phyloP scores from a whole-genome alignment of 2,888 invertebrate species.

The Campoplex capitator region DNA sequence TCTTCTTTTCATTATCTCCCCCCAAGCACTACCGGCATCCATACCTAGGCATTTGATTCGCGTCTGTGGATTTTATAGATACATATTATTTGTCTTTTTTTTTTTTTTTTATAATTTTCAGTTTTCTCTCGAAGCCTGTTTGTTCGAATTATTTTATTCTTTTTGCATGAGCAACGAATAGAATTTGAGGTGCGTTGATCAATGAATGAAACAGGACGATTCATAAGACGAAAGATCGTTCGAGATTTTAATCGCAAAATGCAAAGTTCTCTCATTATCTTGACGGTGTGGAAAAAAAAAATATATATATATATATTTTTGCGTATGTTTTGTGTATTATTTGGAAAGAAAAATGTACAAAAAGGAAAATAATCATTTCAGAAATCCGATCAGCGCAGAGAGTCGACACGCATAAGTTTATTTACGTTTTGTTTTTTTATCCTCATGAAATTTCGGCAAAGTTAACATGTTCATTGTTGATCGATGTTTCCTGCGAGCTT shows the following conservation, averaged over 20 bases:
- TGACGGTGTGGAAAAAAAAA: background rate
- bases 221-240: slow-evolving; percentile 20
- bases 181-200: slow-evolving; percentile 12
- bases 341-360: background rate
- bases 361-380: background rate
- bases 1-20: slow-evolving; percentile 27
- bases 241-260: slow-evolving; percentile 9
- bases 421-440: slow-evolving; percentile 1
- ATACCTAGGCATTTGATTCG: slow-evolving; percentile 32
- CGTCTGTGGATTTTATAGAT: slow-evolving; percentile 6
- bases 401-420: background rate
- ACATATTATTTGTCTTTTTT: background rate
- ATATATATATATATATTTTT: too few relatives aligned
- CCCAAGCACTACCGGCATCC: slow-evolving; percentile 39
- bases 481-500: slow-evolving; percentile 28
- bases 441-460: slow-evolving; percentile 11
- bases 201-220: slow-evolving; percentile 8
- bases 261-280: background rate
- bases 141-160: background rate
- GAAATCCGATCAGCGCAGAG: background rate
- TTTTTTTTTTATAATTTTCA: background rate
- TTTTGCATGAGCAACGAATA: background rate
- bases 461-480: slow-evolving; percentile 25
- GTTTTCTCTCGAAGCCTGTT: background rate
- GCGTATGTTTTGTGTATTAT: background rate